These are phyloP conservation scores for Malthinus flaveolus DNA, from an alignment of 2,888 invertebrate genomes.

Conservation along the genomic window DNA sequence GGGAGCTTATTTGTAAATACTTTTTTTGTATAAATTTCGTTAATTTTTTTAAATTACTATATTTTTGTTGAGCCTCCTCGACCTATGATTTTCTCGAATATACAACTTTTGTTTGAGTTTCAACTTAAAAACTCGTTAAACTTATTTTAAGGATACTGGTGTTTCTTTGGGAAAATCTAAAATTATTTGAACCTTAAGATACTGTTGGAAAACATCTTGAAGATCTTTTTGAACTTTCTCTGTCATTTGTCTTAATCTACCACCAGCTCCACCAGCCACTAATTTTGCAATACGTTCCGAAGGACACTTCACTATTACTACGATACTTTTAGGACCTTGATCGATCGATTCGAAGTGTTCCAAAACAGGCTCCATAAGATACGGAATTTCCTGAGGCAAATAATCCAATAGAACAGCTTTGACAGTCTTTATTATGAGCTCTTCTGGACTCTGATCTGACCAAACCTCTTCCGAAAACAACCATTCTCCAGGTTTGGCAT, in stretches of 20 bases:
- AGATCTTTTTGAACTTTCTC: conserved; percentile 51
- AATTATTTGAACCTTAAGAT: conserved; percentile 47
- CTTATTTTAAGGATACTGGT: too few species aligned
- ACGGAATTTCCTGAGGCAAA: conserved; percentile 86
- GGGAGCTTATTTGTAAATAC: conserved; percentile 74
- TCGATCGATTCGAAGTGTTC: conserved; percentile 67
- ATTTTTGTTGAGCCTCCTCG: too few species aligned
- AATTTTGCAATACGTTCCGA: conserved; percentile 64
- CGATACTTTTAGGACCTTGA: conserved; percentile 59
- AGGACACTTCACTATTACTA: conserved; percentile 68
- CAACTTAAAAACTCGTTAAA: too few species aligned
- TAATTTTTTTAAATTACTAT: too few species aligned
- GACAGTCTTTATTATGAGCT: conserved; percentile 73
- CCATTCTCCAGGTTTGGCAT: conserved; percentile 70
- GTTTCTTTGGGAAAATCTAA: conserved; percentile 18
- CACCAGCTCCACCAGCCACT: conserved; percentile 70
- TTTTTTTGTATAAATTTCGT: too few species aligned
- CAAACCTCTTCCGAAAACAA: conserved; percentile 67
- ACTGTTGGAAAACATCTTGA: conserved; percentile 48
- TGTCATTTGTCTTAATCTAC: conserved; percentile 72
- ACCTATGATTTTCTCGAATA: too few species aligned
- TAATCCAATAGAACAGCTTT: conserved; percentile 83
- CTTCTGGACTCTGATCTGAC: conserved; percentile 74
- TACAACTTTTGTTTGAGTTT: too few species aligned
- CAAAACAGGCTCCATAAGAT: conserved; percentile 66